Base-by-base conservation (phyloP, 2,888 invertebrate species). In the Hipparchia sbordonii region DNA sequence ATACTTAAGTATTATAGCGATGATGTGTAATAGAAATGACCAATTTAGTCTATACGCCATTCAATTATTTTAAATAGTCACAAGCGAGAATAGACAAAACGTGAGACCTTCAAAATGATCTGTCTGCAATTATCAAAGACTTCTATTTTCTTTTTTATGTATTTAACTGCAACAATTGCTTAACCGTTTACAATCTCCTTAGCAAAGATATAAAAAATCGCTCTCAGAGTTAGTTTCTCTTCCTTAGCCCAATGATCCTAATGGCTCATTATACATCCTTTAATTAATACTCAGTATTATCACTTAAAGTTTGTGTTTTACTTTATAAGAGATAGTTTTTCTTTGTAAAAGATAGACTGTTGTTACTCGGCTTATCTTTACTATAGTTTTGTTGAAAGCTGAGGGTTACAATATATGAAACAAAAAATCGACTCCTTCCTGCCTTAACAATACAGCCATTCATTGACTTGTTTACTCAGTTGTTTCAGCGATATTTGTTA, bases 41-140 rank as follows among this genome's bases (percentile, higher is more conserved):
- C 86, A 87, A 87, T 89, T 87, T 87, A 85, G 81, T 83, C 79
- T 78, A 68, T 59, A 68, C 68, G 83, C 82, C 87, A 87, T 90
- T 90, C 89, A 87, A 90, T 91, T 89, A 88, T 89, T 80, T 83
- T 80, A 85, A 86, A 85, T 85, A 80, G 82, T 85, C 85, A 82
- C 83, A 83, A 79, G 75, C 79, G 84, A 82, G 86, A 87, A 86
- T 86, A 87, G 84, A 82, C 82, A 76, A 77, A 78, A 79, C 78
- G 82, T 78, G 84, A 73, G 67, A 78, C 88, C 87, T 89, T 73
- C 62, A 62, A 65, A 45, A 54, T 39, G 10, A 46, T 67, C 57
- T 68, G 48, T 48, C 59, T 60, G 59, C 68, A 67, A 3, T 13
- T 51, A 56, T 45, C 6, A 13, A 63, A 33, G 48, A 51, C 10